Base-by-base conservation (phyloP, 1,140 invertebrate species). In the Vollenhovia emeryi region DNA sequence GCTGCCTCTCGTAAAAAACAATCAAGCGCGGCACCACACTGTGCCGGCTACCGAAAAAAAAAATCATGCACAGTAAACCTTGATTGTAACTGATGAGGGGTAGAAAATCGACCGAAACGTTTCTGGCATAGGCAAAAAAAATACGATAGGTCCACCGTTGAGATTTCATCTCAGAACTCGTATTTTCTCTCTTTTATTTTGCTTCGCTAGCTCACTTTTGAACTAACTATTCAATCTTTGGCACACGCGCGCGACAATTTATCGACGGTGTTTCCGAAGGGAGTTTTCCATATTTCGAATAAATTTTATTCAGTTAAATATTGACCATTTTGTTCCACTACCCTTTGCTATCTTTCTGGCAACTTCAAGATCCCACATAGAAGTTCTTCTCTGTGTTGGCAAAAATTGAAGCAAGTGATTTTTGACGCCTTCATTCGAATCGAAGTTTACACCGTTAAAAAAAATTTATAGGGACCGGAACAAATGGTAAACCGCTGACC, bases 41-140 rank as follows among this genome's bases (percentile, higher is more conserved):
- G 91, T 87, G 85, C 89, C 90, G 84, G 82, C 21, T 45, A n/a
- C 18, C 80, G 86, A 91, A 64, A 40, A 66, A 40, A 43, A 66
- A 66, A 66, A 33, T 15, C 27, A 30, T 55, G 0, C 91, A 89
- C 88, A 91, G 91, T 91, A 91, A 93, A 93, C 76, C 91, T 92
- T 93, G 93, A 94, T 94, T 93, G 91, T 93, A 92, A 90, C 92
- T 93, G 92, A 94, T 94, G 92, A 93, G 90, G 80, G 87, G 78
- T 85, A 90, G 88, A 91, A 87, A 87, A 86, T 80, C 64, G 52
- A 75, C 76, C 85, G 87, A 52, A 84, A 69, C 71, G 21, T 69
- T 52, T 60, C 50, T 45, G 21, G 27, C 36, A 36, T 21, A 48
- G 45, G 71, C 62, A 75, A 85, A 60, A 86, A 87, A 21, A n/a